phyloP scores from a whole-genome alignment of 2,888 invertebrate genomes.

The Pomacea canaliculata region DNA sequence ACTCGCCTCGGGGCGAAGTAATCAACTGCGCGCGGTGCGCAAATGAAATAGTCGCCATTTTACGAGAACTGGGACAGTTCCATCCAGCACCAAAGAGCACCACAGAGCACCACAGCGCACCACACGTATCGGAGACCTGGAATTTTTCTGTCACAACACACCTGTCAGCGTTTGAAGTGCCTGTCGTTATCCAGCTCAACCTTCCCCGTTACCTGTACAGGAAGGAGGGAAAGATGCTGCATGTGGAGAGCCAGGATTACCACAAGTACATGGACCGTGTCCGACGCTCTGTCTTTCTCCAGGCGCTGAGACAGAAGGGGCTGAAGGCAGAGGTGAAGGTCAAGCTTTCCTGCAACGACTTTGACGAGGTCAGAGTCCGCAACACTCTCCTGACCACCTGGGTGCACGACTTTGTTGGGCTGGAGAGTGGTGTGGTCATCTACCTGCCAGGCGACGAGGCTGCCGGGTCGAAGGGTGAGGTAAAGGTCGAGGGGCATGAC shows the following conservation, averaged over 20 bases:
- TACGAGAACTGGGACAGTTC: not conserved
- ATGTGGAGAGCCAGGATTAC: not conserved
- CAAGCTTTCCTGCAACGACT: not conserved
- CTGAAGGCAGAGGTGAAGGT: not conserved
- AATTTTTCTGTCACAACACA: too few relatives aligned
- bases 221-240: not conserved
- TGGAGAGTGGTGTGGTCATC: conserved; percentile 14
- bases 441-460: conserved; percentile 10
- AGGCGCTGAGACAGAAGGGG: not conserved
- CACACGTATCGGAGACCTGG: too few relatives aligned
- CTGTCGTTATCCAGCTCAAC: conserved; percentile 8
- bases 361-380: not conserved
- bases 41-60: not conserved
- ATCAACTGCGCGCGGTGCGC: not conserved
- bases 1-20: not conserved
- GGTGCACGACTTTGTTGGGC: conserved; percentile 20
- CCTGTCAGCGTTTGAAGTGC: too few relatives aligned
- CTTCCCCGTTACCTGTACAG: not conserved
- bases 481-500: not conserved
- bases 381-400: conserved; percentile 1
- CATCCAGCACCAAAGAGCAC: too few relatives aligned
- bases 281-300: not conserved
- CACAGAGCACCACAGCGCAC: too few relatives aligned
- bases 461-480: not conserved
- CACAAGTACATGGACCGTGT: conserved; percentile 6